Evolutionary conservation across 2,888 invertebrate species (phyloP).

Genomic region (Micoletzkya japonica): DNA sequence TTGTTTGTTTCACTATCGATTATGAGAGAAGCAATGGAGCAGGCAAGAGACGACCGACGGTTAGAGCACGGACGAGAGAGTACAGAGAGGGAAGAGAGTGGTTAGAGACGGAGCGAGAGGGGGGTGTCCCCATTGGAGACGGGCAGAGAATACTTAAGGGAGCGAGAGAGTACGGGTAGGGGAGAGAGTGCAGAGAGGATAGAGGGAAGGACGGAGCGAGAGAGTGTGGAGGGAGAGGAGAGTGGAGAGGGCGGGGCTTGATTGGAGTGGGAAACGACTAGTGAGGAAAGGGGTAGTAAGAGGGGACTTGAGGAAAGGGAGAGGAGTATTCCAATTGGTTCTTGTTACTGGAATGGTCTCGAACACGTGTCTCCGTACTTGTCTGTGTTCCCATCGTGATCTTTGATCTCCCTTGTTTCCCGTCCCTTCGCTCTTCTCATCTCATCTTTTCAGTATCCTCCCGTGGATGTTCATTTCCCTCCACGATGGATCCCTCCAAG

Average conservation of each 20-base stretch:
- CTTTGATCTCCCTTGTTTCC: background rate
- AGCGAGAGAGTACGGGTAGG: slow-evolving; percentile 5
- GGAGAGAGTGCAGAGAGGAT: slow-evolving; percentile 23
- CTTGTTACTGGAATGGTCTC: too few species aligned
- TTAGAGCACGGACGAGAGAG: too few species aligned
- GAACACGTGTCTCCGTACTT: background rate
- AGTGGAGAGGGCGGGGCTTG: slow-evolving; percentile 20
- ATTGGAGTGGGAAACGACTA: slow-evolving; percentile 26
- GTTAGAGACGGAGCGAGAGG: slow-evolving; percentile 7
- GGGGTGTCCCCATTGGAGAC: background rate
- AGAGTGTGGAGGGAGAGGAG: slow-evolving; percentile 17
- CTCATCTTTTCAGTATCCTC: background rate
- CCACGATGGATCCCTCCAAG: slow-evolving; percentile 26
- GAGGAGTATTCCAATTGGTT: too few species aligned
- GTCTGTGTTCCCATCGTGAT: background rate
- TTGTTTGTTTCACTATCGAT: too few species aligned
- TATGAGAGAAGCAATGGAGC: too few species aligned
- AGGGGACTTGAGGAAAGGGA: background rate
- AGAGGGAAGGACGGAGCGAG: slow-evolving; percentile 26
- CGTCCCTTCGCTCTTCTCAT: background rate
- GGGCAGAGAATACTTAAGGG: background rate
- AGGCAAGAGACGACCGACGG: too few species aligned
- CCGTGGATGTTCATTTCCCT: slow-evolving; percentile 14
- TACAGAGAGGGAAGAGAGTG: slow-evolving; percentile 6
- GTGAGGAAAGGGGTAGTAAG: slow-evolving; percentile 17